Conservation (phyloP, 2,113 vertebrate species). For the Anhinga rufa region DNA sequence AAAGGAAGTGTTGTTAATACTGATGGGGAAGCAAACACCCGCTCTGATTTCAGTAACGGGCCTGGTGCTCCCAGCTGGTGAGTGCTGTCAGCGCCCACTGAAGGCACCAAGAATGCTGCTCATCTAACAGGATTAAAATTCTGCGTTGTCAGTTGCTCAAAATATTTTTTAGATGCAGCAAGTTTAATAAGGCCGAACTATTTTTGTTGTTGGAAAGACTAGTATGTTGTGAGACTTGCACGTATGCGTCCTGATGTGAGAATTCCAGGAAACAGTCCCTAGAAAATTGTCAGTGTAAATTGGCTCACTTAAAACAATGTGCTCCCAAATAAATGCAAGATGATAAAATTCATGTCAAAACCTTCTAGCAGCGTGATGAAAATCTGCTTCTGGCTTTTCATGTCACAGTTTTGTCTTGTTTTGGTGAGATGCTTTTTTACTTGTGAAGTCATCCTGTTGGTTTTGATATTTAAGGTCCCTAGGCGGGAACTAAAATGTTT, state of each 20-base stretch:
- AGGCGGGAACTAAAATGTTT: background rate
- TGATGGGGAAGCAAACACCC: background rate
- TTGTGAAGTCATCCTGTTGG: background rate
- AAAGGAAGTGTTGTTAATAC: background rate
- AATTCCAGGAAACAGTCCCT: background rate
- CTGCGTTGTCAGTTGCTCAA: background rate
- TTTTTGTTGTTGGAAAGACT: background rate
- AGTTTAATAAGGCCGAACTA: background rate
- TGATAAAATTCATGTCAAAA: background rate
- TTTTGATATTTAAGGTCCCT: background rate
- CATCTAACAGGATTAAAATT: background rate
- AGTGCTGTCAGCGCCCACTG: background rate
- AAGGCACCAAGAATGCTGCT: background rate
- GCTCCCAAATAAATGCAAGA: background rate
- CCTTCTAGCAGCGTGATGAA: background rate
- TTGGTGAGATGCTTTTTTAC: background rate
- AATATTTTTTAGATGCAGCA: background rate
- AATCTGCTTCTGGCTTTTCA: background rate
- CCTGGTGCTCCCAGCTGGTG: background rate
- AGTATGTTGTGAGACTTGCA: background rate
- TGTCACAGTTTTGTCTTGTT: background rate
- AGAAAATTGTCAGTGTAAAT: background rate
- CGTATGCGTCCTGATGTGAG: accelerated
- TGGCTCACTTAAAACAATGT: background rate
- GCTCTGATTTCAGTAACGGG: background rate